A percentile compares a stretch with the other conserved stretches of the same genome.
Conservation (phyloP, 2,113 vertebrate genomes). For the Azemiops feae region DNA sequence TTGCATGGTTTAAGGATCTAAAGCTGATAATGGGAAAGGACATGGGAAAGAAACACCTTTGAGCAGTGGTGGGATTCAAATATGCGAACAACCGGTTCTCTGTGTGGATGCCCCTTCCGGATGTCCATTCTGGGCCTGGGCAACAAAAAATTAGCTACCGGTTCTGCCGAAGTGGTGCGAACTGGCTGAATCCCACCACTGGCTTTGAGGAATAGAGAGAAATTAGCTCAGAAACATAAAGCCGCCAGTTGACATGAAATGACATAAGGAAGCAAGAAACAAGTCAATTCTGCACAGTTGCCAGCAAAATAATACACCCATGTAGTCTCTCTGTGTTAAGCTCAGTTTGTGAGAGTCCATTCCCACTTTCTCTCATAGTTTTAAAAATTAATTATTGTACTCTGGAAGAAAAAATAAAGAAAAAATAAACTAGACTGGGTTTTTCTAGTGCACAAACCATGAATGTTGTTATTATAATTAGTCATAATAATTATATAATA, state of each 20-base stretch:
- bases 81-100: no score
- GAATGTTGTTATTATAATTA: neutral
- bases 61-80: no score
- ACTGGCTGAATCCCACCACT: no score
- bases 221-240: neutral
- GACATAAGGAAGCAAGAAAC: neutral
- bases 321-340: neutral
- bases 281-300: neutral
- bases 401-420: neutral
- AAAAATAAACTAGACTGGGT: neutral
- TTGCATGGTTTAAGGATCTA: neutral
- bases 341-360: neutral
- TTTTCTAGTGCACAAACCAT: neutral
- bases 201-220: neutral
- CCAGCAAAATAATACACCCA: neutral
- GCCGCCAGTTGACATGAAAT: neutral
- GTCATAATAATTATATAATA: neutral
- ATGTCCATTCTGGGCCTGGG: no score
- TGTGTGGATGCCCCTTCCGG: no score
- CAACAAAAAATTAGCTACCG: no score
- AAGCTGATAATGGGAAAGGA: neutral
- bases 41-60: neutral
- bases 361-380: neutral
- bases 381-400: neutral
- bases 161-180: no score